phyloP scores from a whole-genome alignment of 1,140 invertebrate genomes.

The Apis cerana region DNA sequence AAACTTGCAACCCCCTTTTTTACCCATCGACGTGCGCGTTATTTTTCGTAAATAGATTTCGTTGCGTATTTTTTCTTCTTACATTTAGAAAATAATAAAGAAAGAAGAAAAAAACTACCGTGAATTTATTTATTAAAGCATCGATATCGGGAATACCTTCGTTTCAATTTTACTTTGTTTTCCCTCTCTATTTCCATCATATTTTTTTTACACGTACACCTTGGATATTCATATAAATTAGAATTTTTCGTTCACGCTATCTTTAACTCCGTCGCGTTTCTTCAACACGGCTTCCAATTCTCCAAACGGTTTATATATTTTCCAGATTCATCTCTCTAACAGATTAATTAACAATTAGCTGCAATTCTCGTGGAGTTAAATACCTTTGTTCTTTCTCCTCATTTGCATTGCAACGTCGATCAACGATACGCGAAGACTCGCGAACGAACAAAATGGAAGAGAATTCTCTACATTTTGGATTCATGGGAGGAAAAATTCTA shows the following conservation, averaged over 20 bases:
- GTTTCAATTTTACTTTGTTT: neutral
- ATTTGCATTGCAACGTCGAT: too few relatives aligned
- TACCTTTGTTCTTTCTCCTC: neutral
- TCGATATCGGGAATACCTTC: neutral
- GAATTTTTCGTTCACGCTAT: neutral
- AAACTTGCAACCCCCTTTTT: too few relatives aligned
- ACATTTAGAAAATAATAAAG: neutral
- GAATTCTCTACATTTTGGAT: neutral
- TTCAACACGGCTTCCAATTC: neutral
- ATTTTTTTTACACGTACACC: neutral
- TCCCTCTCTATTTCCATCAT: neutral
- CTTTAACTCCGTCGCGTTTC: neutral
- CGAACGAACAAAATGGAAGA: neutral
- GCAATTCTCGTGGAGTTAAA: neutral
- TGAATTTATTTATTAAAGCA: neutral
- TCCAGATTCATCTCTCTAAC: neutral
- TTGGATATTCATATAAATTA: neutral
- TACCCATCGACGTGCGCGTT: too few relatives aligned
- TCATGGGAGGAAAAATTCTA: neutral
- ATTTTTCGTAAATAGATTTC: neutral
- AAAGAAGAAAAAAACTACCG: neutral
- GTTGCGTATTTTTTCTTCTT: too few relatives aligned
- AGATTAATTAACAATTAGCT: neutral
- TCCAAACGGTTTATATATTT: neutral
- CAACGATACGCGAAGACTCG: neutral